Evolutionary conservation across 1,140 invertebrate species (phyloP), one percentile per base, ranked within the genome.

Genomic region (Drosophila navojoa): DNA sequence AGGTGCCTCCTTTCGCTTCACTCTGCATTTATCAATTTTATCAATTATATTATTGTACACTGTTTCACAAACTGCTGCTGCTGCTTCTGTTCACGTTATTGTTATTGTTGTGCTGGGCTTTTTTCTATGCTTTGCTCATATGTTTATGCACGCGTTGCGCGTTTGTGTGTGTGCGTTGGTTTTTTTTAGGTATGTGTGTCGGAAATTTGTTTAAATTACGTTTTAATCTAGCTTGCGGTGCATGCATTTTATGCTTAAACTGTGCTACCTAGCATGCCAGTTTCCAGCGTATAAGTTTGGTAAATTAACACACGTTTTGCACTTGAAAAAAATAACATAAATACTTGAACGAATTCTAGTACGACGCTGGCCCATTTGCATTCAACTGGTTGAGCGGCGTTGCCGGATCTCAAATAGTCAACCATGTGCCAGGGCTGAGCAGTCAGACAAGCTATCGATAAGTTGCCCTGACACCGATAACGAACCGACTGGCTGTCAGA

Each of bases 331-430:
- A 77, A 75, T 32, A 58, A 29, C 22, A 29, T 70, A 69, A 79
- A 79, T 70, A 79, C 40, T 75, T 79, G 49, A 47, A 55, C 52
- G 57, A 70, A 53, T 81, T 74, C 69, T 50, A 67, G 57, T 62
- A 67, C 45, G 61, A 80, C 67, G 71, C 64, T 79, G 61, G 29
- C 64, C 71, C 64, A 66, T 61, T 74, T 64, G 59, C 78, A 80
- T 82, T 82, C 80, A 82, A 82, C 80, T 82, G 55, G 80, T 84
- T 84, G 79, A 44, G 16, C 6, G 40, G 71, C 16, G 79, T 27
- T 81, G 71, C 71, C 79, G 47, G 70, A 81, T 49, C 29, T 35
- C 1, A 35, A 27, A 40, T 3, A 55, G 13, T 15, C 11, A 22
- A 7, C 52, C 42, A 42, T 49, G 25, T 49, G 38, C 61, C 69